Conservation (phyloP, 2,888 invertebrate genomes). For the Drosophila fungiperda region DNA sequence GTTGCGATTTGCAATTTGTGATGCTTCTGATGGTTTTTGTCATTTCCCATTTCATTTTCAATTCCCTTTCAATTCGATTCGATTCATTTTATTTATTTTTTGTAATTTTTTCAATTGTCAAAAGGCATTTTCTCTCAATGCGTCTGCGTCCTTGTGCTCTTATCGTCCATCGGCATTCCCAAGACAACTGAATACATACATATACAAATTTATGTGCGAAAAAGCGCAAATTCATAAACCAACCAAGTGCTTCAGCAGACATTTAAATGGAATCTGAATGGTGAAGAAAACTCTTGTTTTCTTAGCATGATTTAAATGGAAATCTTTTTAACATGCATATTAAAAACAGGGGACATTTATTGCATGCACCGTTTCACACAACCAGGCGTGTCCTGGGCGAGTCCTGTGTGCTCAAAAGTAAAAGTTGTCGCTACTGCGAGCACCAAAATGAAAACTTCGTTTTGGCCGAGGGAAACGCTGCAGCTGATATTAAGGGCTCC, state of each 20-base stretch:
- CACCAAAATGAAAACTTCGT: background rate
- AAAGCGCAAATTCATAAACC: background rate
- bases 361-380: conserved; percentile 40
- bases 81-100: conserved; percentile 1
- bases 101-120: conserved; percentile 28
- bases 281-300: too few species aligned
- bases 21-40: conserved; percentile 20
- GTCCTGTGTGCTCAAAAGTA: conserved; percentile 1
- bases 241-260: background rate
- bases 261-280: background rate
- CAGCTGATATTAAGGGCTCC: conserved; percentile 9
- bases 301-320: background rate
- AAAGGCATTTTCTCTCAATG: conserved; percentile 18
- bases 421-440: background rate
- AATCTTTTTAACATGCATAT: background rate
- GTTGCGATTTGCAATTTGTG: conserved; percentile 29
- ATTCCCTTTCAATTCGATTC: background rate
- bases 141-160: background rate
- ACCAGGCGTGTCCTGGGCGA: background rate
- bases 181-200: conserved; percentile 19
- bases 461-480: conserved; percentile 5
- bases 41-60: conserved; percentile 5
- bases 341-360: conserved; percentile 25
- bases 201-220: background rate
- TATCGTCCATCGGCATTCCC: conserved; percentile 19